Evolutionary conservation across 2,888 invertebrate species (phyloP).

Genomic region (Rhodophaea formosa): DNA sequence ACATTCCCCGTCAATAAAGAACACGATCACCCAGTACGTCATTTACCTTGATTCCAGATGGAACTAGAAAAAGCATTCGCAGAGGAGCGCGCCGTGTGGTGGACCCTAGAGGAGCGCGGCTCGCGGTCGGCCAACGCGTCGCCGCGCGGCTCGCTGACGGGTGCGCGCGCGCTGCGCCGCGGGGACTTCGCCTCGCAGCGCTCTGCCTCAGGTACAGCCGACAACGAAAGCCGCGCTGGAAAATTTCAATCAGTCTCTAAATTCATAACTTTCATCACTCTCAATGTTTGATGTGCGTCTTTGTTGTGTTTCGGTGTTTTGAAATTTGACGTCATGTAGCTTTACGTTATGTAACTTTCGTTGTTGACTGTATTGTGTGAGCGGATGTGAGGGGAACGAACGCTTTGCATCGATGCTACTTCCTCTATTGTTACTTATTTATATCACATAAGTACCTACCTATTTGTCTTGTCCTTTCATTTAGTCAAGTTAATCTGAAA

Average conservation of each 20-base stretch:
- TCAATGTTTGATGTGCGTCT: slow-evolving; percentile 12
- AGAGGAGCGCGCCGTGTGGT: slow-evolving; percentile 94
- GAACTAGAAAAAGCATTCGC: slow-evolving; percentile 92
- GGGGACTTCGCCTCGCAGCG: slow-evolving; percentile 88
- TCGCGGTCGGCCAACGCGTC: slow-evolving; percentile 90
- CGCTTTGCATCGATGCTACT: slow-evolving; percentile 16
- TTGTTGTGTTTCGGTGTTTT: slow-evolving; percentile 15
- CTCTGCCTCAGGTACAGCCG: slow-evolving; percentile 83
- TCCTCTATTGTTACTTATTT: neutral
- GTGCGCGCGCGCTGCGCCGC: slow-evolving; percentile 84
- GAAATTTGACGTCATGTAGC: slow-evolving; percentile 11
- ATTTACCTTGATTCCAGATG: slow-evolving; percentile 57
- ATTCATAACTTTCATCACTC: slow-evolving; percentile 10
- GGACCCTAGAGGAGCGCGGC: slow-evolving; percentile 90
- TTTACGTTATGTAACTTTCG: slow-evolving; percentile 22
- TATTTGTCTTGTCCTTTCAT: neutral
- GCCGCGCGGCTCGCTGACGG: slow-evolving; percentile 89
- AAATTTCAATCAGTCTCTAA: slow-evolving; percentile 7
- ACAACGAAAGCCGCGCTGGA: slow-evolving; percentile 25
- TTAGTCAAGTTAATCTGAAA: too few relatives aligned
- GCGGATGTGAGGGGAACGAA: slow-evolving; percentile 28
- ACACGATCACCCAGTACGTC: too few relatives aligned
- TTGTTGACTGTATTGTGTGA: slow-evolving; percentile 33
- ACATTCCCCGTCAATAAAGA: too few relatives aligned
- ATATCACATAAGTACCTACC: neutral